These are phyloP conservation scores for Limnephilus auricula DNA, from an alignment of 2,888 invertebrate species.

Conservation along the genomic window DNA sequence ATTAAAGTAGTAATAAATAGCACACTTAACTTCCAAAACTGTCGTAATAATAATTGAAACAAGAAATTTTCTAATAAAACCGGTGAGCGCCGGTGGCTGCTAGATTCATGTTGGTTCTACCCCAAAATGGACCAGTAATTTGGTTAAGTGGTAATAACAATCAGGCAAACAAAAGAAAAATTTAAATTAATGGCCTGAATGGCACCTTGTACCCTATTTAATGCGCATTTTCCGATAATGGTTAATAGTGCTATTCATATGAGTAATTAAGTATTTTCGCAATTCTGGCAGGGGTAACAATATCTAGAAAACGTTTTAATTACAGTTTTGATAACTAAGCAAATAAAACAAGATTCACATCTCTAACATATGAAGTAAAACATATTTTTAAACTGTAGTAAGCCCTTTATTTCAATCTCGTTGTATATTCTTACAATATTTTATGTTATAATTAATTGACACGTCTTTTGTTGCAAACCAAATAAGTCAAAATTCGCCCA, in stretches of 20 bases:
- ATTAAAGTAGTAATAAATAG: background rate
- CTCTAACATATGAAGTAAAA: no score
- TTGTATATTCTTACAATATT: no score
- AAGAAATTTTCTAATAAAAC: background rate
- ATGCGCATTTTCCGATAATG: background rate
- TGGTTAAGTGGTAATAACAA: slow-evolving; percentile 2
- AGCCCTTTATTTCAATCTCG: no score
- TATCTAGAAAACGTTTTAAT: background rate
- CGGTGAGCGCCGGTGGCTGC: background rate
- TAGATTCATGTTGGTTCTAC: background rate
- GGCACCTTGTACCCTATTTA: background rate
- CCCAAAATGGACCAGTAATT: background rate
- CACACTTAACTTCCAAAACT: background rate
- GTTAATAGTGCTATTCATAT: background rate
- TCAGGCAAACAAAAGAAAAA: background rate
- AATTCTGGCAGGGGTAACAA: background rate
- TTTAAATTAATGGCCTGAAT: background rate
- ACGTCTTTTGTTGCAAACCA: no score
- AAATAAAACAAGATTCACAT: background rate
- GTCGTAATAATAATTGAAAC: background rate
- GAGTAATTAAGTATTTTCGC: background rate
- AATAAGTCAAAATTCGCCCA: no score
- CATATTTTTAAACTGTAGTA: no score
- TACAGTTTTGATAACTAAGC: background rate
- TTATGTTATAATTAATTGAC: no score